Evolutionary conservation across 2,797 vertebrate species (phyloP), one percentile per base, ranked within the genome.

Genomic region (Thamnophis elegans): DNA sequence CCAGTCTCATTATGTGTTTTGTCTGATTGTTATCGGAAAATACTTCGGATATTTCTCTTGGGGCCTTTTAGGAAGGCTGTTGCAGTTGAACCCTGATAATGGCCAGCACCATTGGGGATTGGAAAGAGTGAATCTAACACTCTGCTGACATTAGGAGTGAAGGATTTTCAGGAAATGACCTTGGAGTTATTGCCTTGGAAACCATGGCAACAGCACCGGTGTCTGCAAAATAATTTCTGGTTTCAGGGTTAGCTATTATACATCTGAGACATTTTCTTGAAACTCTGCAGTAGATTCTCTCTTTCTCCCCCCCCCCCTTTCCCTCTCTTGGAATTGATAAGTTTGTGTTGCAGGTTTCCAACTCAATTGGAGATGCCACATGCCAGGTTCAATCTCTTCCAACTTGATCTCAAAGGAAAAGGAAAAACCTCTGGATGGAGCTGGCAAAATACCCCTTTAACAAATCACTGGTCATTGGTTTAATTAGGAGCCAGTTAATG

Each of bases 181-280:
- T 97, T 97, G 97, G 94, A 95, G 94, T 96, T 96, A 94, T 95
- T 92, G 94, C 91, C 92, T 90, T 18, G 56, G 97, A 97, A 97
- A 97, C 97, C 97, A 98, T 97, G 93, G 96, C 96, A 98, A 98
- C 97, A 92, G 93, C 90, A 90, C 94, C 95, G 93, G 95, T 94
- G 95, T 96, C 95, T 89, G 56, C 93, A 96, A 97, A 97, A 97
- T 96, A 94, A 96, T 97, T 96, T 96, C 95, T 97, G 93, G 90
- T 95, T 95, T 96, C 1, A 0, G 90, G 92, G 93, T 94, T 94
- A 95, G 59, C 91, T 91, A 94, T 95, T 95, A 94, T 89, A 93
- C 88, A 90, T 92, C 93, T 94, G 95, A 95, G 90, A 92, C 91
- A 92, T 92, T 92, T 94, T 65, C 82, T 92, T 58, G 0, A 20